Evolutionary conservation across 2,113 vertebrate species (phyloP), one percentile per base, ranked within the genome.

Genomic region (Triplophysa siluroides): DNA sequence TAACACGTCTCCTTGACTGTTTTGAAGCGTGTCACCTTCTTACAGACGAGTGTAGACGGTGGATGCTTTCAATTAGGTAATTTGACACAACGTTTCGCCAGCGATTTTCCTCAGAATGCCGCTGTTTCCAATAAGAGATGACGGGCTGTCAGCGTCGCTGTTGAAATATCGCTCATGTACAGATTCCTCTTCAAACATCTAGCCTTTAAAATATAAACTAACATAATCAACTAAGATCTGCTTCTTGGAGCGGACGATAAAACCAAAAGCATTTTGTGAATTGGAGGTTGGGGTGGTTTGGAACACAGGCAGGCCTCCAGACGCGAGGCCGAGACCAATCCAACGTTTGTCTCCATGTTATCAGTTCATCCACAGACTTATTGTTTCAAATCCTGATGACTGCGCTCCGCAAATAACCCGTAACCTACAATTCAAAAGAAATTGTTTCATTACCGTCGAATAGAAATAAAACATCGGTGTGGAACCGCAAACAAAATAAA

Each of bases 341-440:
- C 71, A 86, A 86, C 60, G 87, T 86, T 78, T 79, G 8, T 47
- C 81, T 83, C 71, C 50, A 38, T 50, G 81, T 83, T 81, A 74
- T 74, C 61, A 24, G 38, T 38, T 38, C 33, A 38, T 38, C 33
- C 33, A 38, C n/a, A 58, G 54, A 58, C 26, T 77, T 78, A 88
- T 80, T 81, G 80, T 66, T 74, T 63, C 23, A 69, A 74, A 45
- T 21, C 41, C 29, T 64, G 72, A 71, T 50, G 21, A 47, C 79
- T 68, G n/a, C 41, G 41, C 14, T 68, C 21, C 45, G 67, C 66
- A 33, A 29, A n/a, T 41, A 24, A 61, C 50, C 62, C 54, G 5
- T 65, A 65, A 71, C 78, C 62, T 61, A 23, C 24, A 71, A 58
- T 63, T 84, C 83, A 71, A 84, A 81, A 74, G 67, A 73, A 78